Percentiles rank a stretch among this genome's conserved stretches.
These are phyloP conservation scores for Cephalopterus ornatus DNA, from an alignment of 2,113 vertebrate species.

Conservation along the genomic window DNA sequence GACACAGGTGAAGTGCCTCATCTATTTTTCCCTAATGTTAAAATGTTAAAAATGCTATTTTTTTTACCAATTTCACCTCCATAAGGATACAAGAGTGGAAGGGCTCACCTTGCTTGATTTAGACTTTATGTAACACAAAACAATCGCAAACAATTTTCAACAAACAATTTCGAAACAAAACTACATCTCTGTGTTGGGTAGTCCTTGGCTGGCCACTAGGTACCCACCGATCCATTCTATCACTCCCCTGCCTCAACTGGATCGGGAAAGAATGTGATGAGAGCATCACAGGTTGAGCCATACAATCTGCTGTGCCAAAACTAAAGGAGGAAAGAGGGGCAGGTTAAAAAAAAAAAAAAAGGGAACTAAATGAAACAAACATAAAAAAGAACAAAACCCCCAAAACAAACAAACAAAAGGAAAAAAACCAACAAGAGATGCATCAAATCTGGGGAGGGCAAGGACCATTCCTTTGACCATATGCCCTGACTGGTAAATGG, in stretches of 20 bases:
- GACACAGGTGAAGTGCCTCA: background rate
- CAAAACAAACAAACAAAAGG: background rate
- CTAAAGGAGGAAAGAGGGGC: background rate
- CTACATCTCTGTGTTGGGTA: background rate
- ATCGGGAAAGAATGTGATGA: rapidly evolving
- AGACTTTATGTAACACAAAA: background rate
- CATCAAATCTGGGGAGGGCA: background rate
- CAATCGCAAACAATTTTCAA: background rate
- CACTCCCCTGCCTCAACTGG: background rate
- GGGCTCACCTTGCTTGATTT: background rate
- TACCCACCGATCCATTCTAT: background rate
- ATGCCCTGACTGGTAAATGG: background rate
- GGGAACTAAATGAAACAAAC: background rate
- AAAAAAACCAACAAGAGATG: background rate
- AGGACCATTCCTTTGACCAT: background rate
- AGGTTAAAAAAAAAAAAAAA: background rate
- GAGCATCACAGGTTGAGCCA: rapidly evolving
- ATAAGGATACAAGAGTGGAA: background rate
- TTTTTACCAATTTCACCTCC: background rate
- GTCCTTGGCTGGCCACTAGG: background rate
- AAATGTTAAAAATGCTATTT: background rate
- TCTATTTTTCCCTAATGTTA: background rate
- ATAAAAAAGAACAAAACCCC: background rate
- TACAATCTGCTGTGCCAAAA: background rate
- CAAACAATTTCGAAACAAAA: background rate